Percentiles rank a stretch among this genome's conserved stretches.
phyloP scores from a whole-genome alignment of 2,888 invertebrate genomes.

The Oxystoma pomonae region DNA sequence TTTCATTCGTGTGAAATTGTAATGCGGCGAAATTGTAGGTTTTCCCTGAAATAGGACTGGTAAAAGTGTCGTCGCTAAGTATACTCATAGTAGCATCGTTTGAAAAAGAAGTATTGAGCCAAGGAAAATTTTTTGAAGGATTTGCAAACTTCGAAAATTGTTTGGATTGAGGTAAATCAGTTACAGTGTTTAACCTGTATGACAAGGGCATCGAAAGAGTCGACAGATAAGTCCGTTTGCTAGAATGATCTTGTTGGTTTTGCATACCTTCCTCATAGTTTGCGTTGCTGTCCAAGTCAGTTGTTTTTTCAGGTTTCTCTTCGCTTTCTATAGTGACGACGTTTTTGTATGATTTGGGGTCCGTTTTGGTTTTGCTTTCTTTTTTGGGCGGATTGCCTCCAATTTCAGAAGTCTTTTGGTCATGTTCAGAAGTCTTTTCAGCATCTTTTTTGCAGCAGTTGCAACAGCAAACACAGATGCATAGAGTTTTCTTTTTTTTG shows the following conservation, averaged over 20 bases:
- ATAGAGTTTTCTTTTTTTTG: slow-evolving; percentile 16
- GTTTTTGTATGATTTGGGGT: background rate
- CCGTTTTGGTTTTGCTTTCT: too few species aligned
- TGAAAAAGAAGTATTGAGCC: slow-evolving; percentile 20
- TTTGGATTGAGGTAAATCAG: too few species aligned
- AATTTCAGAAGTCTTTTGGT: slow-evolving; percentile 23
- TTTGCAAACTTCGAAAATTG: slow-evolving; percentile 25
- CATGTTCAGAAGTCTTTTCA: background rate
- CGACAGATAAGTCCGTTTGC: too few species aligned
- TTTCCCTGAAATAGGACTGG: slow-evolving; percentile 24
- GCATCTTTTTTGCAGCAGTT: background rate
- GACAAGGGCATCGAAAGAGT: too few species aligned
- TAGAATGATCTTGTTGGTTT: too few species aligned
- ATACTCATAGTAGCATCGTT: slow-evolving; percentile 21
- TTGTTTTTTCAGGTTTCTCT: too few species aligned
- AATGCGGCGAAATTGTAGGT: slow-evolving; percentile 21
- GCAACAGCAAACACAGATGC: slow-evolving; percentile 21
- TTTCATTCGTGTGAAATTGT: slow-evolving; percentile 8
- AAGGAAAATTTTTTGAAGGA: slow-evolving; percentile 25
- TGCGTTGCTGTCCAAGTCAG: too few species aligned
- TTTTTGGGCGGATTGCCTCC: too few species aligned
- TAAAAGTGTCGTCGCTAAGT: slow-evolving; percentile 19
- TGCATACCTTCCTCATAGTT: too few species aligned
- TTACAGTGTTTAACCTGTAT: too few species aligned
- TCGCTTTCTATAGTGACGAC: too few species aligned